Conservation (phyloP, 2,888 invertebrate species). For the Cephus runcator region DNA sequence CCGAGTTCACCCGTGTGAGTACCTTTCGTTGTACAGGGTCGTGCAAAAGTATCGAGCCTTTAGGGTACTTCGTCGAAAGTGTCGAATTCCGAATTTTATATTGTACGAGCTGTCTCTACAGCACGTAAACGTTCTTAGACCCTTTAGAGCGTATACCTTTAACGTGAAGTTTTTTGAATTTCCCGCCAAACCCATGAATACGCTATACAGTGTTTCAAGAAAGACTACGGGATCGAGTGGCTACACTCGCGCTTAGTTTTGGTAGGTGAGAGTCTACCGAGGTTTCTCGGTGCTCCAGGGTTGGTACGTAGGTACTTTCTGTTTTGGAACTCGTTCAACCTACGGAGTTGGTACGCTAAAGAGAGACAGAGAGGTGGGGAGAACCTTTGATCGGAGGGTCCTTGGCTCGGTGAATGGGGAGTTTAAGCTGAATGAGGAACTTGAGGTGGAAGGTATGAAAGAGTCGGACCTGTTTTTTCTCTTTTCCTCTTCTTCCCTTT, state of each 20-base stretch:
- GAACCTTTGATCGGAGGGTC: constrained; percentile 39
- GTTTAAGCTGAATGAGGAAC: constrained; percentile 38
- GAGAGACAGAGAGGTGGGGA: not conserved
- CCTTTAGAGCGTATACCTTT: not conserved
- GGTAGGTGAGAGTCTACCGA: not conserved
- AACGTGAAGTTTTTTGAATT: not conserved
- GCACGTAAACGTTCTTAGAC: not conserved
- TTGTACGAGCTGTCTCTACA: not conserved
- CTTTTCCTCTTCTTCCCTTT: not conserved
- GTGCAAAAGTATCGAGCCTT: not conserved
- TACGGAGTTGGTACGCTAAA: not conserved
- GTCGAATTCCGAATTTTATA: too few species aligned
- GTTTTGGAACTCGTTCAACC: not conserved
- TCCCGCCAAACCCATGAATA: not conserved
- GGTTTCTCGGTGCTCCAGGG: not conserved
- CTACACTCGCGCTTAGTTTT: not conserved
- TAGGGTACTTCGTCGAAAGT: not conserved
- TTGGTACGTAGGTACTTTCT: not conserved
- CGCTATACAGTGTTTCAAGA: not conserved
- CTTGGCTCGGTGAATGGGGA: constrained; percentile 41
- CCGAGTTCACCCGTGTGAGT: not conserved
- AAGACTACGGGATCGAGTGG: not conserved
- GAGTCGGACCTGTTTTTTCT: not conserved
- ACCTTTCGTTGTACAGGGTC: not conserved
- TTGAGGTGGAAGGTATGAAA: not conserved